Conservation (phyloP, 1,140 invertebrate genomes). For the Trichonephila clavipes region DNA sequence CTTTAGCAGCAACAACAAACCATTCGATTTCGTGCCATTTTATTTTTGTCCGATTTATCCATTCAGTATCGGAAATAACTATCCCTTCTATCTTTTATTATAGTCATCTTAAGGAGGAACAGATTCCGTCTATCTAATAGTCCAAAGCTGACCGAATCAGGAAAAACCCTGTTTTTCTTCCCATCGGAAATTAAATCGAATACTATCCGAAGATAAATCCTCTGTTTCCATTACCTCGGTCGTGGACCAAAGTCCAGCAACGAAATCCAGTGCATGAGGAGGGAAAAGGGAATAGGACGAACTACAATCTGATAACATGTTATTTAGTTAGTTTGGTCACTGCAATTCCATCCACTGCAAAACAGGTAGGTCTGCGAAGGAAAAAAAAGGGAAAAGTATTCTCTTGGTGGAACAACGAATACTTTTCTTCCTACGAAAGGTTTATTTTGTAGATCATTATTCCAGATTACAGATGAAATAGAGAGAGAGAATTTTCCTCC, state of each 20-base stretch:
- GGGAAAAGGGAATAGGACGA: not conserved
- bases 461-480: slow-evolving; percentile 67
- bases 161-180: slow-evolving; percentile 32
- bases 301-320: slow-evolving; percentile 74
- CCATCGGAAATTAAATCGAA: slow-evolving; percentile 73
- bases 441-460: slow-evolving; percentile 73
- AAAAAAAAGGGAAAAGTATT: not conserved
- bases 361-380: not conserved
- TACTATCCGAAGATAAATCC: slow-evolving; percentile 58
- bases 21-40: not conserved
- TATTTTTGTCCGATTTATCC: not conserved
- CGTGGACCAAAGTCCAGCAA: not conserved
- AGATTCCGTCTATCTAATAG: not conserved
- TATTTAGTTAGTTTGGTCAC: slow-evolving; percentile 68
- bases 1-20: not conserved
- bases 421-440: not conserved
- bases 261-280: not conserved
- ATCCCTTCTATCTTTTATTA: slow-evolving; percentile 6
- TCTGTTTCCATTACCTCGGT: slow-evolving; percentile 49
- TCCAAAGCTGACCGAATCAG: not conserved
- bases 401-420: not conserved
- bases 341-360: slow-evolving; percentile 47
- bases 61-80: not conserved
- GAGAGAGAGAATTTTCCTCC: slow-evolving; percentile 5
- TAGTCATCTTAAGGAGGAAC: not conserved